Conservation (phyloP, 1,140 invertebrate genomes). For the Physella acuta region DNA sequence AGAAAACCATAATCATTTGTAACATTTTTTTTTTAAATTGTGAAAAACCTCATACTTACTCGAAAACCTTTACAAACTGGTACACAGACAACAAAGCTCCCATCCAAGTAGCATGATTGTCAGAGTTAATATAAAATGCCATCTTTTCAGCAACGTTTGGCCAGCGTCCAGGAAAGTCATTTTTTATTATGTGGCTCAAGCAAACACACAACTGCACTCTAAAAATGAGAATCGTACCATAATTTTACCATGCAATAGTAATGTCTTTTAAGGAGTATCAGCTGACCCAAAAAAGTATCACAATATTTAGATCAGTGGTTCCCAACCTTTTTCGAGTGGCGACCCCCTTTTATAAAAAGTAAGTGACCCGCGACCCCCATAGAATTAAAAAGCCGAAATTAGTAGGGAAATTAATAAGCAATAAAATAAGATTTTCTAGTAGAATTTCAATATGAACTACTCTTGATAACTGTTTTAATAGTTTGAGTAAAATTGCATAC, state of each 20-base stretch:
- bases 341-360: no score
- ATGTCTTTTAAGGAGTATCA: no score
- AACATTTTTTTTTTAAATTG: background rate
- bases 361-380: no score
- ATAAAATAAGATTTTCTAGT: no score
- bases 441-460: no score
- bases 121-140: conserved; percentile 78
- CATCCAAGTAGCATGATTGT: conserved; percentile 80
- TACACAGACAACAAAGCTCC: conserved; percentile 89
- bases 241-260: background rate
- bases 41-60: conserved; percentile 66
- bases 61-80: conserved; percentile 94
- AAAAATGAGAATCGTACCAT: conserved; percentile 35
- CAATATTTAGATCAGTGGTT: no score
- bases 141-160: conserved; percentile 95
- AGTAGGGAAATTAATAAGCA: no score
- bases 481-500: no score
- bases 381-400: no score
- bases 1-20: background rate
- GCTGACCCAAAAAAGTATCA: no score
- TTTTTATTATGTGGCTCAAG: conserved; percentile 88
- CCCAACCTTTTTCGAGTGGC: no score
- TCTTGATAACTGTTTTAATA: no score
- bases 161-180: conserved; percentile 95
- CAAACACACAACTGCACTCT: conserved; percentile 89